Evolutionary conservation across 2,797 vertebrate species (phyloP), one percentile per base, ranked within the genome.

Genomic region (Lithobates pipiens): DNA sequence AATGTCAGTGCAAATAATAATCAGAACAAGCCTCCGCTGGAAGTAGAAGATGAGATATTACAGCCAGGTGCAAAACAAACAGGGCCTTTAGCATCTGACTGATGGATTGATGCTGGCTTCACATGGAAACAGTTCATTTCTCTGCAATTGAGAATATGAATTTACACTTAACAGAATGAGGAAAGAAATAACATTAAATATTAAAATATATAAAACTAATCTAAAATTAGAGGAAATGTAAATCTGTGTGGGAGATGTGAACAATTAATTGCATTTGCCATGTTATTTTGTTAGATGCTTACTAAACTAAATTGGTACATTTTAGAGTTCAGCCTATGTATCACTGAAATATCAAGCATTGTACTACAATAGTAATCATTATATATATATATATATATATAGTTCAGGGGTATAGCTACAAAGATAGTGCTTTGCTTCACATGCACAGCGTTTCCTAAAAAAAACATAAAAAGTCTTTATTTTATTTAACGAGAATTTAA

Each of bases 1-100:
- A 82, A 77, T 21, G 80, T 78, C 85, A 75, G 18, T 39, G 63
- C 46, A 63, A 46, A 86, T 86, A 72, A 78, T 74, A 73, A 50
- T 82, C 79, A 77, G 46, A 72, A 65, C 13, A 71, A 77, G 74
- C 7, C 34, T 65, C 73, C 61, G 76, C 36, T 77, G 65, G 65
- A 54, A 77, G 42, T 34, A 80, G 39, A 34, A 76, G 25, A 70
- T 29, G 18, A 39, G 46, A 75, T 73, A 80, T 85, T 76, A 34
- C 63, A 69, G 63, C 77, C 71, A 85, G 72, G 72, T 84, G 77
- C 65, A 76, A 54, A 75, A 75, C 65, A 80, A 50, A 44, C 4
- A 68, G 4, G 63, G 25, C 9, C 36, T 73, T 42, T 3, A 25
- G 18, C 44, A 70, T 71, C 29, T 54, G 25, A 39, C 29, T 54